These are phyloP conservation scores for Coccyzus lansbergi DNA, from an alignment of 2,797 vertebrate species.

Conservation along the genomic window DNA sequence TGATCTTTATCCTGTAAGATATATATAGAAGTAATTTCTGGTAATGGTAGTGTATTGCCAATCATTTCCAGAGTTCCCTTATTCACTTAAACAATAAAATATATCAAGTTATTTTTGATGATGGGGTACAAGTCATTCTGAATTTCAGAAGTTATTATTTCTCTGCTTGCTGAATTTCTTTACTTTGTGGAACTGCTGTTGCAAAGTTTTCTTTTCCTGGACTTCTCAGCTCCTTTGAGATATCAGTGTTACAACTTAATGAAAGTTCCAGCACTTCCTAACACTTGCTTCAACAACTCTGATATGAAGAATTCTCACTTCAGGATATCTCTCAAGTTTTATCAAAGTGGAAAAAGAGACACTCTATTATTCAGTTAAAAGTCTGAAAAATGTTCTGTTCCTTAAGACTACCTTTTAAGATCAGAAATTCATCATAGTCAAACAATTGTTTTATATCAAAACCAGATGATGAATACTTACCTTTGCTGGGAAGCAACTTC, in stretches of 20 bases:
- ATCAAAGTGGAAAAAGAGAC: neutral
- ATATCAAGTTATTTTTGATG: neutral
- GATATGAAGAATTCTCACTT: slow-evolving; percentile 1
- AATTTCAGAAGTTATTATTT: neutral
- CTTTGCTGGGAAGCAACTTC: neutral
- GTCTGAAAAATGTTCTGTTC: neutral
- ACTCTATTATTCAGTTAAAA: neutral
- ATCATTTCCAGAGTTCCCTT: neutral
- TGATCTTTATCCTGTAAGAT: neutral
- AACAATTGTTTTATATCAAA: neutral
- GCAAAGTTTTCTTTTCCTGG: too few species aligned
- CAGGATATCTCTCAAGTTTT: neutral
- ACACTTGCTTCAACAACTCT: neutral
- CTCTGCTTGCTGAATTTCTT: neutral
- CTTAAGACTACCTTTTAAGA: neutral
- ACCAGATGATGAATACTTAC: neutral
- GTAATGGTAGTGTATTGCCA: neutral
- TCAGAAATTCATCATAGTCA: neutral
- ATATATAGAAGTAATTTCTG: neutral
- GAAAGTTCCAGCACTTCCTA: slow-evolving; percentile 13
- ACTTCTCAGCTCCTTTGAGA: neutral
- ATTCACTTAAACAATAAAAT: neutral
- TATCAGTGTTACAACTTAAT: slow-evolving; percentile 30
- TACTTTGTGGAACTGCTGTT: neutral
- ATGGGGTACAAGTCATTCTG: neutral